Evolutionary conservation across 2,797 vertebrate species (phyloP).

Genomic region (Avahi laniger): DNA sequence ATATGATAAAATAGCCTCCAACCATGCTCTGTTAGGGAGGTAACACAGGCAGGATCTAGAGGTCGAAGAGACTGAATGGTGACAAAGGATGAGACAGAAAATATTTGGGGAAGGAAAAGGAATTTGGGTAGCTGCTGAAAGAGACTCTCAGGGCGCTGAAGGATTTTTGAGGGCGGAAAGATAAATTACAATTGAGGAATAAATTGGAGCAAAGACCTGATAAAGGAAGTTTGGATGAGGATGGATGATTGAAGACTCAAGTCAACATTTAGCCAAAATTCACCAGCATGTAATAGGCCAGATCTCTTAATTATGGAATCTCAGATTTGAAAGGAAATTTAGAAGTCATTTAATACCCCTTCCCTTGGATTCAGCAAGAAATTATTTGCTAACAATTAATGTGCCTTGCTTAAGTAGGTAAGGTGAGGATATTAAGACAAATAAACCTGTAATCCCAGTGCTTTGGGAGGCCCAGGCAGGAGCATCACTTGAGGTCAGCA

Average conservation of each 20-base stretch:
- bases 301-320: background rate
- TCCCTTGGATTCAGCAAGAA: background rate
- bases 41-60: background rate
- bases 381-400: background rate
- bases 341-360: background rate
- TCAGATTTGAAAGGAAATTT: background rate
- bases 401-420: background rate
- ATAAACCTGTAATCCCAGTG: too few species aligned
- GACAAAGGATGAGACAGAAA: background rate
- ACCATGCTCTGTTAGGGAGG: background rate
- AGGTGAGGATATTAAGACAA: background rate
- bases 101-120: too few species aligned
- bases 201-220: background rate
- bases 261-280: background rate
- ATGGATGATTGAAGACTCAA: background rate
- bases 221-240: background rate
- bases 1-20: background rate
- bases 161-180: background rate
- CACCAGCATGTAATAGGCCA: background rate
- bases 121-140: background rate
- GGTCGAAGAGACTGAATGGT: background rate
- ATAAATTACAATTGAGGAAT: background rate
- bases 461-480: too few species aligned
- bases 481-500: too few species aligned
- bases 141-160: background rate